Evolutionary conservation across 1,140 invertebrate species (phyloP).

Genomic region (Acromyrmex charruanus): DNA sequence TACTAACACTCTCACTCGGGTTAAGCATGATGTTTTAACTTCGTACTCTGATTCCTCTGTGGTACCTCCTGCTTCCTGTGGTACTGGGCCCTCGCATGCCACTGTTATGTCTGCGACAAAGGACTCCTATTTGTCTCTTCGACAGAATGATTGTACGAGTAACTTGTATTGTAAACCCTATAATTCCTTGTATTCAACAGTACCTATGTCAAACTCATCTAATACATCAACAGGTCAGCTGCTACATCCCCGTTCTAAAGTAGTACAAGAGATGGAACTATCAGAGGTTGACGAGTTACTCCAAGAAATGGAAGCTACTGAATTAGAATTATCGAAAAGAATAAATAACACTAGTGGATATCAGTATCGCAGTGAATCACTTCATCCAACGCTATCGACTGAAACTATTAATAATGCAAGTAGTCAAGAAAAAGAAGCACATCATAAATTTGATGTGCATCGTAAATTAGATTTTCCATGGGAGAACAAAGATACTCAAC

Average conservation of each 20-base stretch:
- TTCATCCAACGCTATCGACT: neutral
- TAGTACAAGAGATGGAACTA: constrained; percentile 82
- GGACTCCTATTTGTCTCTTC: constrained; percentile 60
- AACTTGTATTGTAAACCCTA: constrained; percentile 59
- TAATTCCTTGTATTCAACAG: constrained; percentile 59
- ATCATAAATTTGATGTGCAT: constrained; percentile 2
- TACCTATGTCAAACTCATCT: constrained; percentile 73
- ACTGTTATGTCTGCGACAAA: constrained; percentile 63
- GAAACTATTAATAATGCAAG: neutral
- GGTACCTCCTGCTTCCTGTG: constrained; percentile 64
- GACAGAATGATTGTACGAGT: constrained; percentile 64
- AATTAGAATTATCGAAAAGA: constrained; percentile 78
- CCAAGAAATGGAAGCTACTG: constrained; percentile 84
- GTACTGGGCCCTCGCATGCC: constrained; percentile 78
- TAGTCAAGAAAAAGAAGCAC: neutral
- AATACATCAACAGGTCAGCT: constrained; percentile 66
- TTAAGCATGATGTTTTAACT: constrained; percentile 80
- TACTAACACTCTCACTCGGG: constrained; percentile 66
- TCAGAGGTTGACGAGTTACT: constrained; percentile 84
- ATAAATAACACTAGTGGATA: constrained; percentile 63
- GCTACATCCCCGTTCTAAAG: constrained; percentile 40
- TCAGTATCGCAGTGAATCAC: constrained; percentile 46
- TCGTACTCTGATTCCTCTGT: constrained; percentile 71
- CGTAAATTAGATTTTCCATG: constrained; percentile 62
- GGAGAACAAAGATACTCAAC: constrained; percentile 36